phyloP scores from a whole-genome alignment of 2,797 vertebrate species.

The Prunella strophiata region DNA sequence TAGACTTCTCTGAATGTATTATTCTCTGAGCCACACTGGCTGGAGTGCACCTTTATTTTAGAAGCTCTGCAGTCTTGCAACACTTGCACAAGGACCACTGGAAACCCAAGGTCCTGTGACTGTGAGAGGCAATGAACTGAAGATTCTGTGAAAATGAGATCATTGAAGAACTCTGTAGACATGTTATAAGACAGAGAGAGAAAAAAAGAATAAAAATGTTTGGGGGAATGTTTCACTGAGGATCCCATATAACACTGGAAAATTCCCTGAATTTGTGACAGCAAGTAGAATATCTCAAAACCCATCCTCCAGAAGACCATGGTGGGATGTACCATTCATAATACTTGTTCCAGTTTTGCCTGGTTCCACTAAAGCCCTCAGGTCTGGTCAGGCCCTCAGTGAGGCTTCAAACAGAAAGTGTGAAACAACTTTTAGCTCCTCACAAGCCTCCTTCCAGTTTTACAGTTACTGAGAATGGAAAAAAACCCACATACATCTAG shows the following conservation, averaged over 20 bases:
- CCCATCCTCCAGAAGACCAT: not conserved
- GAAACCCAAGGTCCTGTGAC: not conserved
- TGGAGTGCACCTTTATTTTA: not conserved
- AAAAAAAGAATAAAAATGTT: not conserved
- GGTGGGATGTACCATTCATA: not conserved
- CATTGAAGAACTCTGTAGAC: not conserved
- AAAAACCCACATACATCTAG: not conserved
- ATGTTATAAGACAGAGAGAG: not conserved
- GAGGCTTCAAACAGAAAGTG: not conserved
- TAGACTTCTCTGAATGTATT: not conserved
- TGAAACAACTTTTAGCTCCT: not conserved
- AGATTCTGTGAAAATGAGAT: not conserved
- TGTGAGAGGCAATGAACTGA: accelerated
- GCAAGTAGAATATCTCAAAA: not conserved
- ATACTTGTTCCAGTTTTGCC: not conserved
- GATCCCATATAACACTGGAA: not conserved
- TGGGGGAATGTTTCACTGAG: not conserved
- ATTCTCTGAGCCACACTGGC: not conserved
- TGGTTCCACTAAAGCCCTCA: not conserved
- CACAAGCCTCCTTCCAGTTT: not conserved
- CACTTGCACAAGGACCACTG: not conserved
- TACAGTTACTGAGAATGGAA: not conserved
- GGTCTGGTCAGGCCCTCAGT: not conserved
- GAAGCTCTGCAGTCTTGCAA: not conserved
- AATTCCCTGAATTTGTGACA: not conserved